A percentile compares a stretch with the other conserved stretches of the same genome.
These are phyloP conservation scores for Tubulanus polymorphus DNA, from an alignment of 2,888 invertebrate species.

Conservation along the genomic window DNA sequence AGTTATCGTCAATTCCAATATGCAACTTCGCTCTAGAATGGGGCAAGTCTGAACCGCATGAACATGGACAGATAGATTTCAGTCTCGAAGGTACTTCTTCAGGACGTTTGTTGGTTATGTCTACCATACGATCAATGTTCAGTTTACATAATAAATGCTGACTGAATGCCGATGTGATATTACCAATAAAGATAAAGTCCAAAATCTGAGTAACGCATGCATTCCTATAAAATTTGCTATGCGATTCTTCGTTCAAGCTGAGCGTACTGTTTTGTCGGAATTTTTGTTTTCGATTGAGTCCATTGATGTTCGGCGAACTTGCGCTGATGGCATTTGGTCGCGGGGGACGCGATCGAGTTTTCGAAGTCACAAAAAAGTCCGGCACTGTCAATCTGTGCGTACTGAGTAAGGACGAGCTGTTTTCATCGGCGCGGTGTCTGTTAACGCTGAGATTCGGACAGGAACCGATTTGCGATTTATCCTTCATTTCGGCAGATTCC, in stretches of 20 bases:
- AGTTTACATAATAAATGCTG: slow-evolving; percentile 53
- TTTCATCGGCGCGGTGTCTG: no score
- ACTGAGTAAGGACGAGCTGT: no score
- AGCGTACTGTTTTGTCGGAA: neutral
- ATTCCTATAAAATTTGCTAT: neutral
- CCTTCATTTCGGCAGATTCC: no score
- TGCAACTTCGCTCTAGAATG: slow-evolving; percentile 57
- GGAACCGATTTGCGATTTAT: no score
- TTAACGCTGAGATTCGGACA: no score
- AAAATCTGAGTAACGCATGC: slow-evolving; percentile 19
- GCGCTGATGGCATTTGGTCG: neutral
- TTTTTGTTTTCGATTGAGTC: neutral
- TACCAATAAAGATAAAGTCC: slow-evolving; percentile 51
- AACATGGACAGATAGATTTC: slow-evolving; percentile 35
- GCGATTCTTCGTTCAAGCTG: neutral
- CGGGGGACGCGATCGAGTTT: neutral
- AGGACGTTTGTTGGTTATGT: slow-evolving; percentile 43
- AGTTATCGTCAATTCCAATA: slow-evolving; percentile 63
- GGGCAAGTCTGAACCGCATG: slow-evolving; percentile 29
- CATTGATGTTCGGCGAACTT: neutral
- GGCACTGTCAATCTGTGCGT: slow-evolving; percentile 1
- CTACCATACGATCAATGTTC: slow-evolving; percentile 54
- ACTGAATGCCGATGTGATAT: slow-evolving; percentile 53
- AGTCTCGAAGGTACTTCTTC: slow-evolving; percentile 25
- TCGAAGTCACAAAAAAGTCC: neutral